These are phyloP conservation scores for Hirundichthys speculiger DNA, from an alignment of 2,113 vertebrate genomes.

Conservation along the genomic window DNA sequence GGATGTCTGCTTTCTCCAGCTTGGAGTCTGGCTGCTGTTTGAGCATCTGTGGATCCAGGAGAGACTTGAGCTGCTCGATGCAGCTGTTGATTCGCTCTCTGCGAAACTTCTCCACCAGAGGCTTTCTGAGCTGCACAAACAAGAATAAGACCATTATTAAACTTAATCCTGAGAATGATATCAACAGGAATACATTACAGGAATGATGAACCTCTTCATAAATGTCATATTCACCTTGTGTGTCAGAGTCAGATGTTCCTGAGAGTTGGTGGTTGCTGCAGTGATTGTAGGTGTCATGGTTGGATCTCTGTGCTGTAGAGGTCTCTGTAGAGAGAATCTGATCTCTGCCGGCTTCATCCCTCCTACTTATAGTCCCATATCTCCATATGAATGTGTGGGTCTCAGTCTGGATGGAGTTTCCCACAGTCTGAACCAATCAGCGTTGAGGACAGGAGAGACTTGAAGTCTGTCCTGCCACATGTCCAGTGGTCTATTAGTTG, in stretches of 20 bases:
- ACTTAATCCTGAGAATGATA: too few relatives aligned
- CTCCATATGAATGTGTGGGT: constrained; percentile 76
- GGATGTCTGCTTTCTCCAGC: constrained; percentile 76
- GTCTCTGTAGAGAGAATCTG: too few relatives aligned
- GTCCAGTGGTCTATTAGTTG: background rate
- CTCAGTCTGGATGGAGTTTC: constrained; percentile 59
- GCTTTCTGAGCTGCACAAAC: constrained; percentile 56
- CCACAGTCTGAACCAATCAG: constrained; percentile 71
- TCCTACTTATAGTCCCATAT: constrained; percentile 69
- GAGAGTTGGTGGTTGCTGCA: constrained; percentile 43
- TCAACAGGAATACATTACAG: too few relatives aligned
- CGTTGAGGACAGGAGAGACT: constrained; percentile 32
- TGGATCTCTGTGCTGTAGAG: constrained; percentile 67
- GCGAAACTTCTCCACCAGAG: constrained; percentile 69
- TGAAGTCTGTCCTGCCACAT: constrained; percentile 1
- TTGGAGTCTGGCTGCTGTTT: constrained; percentile 60
- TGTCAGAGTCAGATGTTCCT: constrained; percentile 23
- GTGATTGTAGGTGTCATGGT: constrained; percentile 56
- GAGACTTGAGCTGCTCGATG: constrained; percentile 73
- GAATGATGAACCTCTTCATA: too few relatives aligned
- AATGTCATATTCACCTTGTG: constrained; percentile 55
- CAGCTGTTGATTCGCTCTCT: constrained; percentile 74
- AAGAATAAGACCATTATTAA: constrained; percentile 24
- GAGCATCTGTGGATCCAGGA: constrained; percentile 59
- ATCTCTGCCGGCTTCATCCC: constrained; percentile 50